Conservation (phyloP, 1,140 invertebrate genomes). For the Polypedilum vanderplanki region DNA sequence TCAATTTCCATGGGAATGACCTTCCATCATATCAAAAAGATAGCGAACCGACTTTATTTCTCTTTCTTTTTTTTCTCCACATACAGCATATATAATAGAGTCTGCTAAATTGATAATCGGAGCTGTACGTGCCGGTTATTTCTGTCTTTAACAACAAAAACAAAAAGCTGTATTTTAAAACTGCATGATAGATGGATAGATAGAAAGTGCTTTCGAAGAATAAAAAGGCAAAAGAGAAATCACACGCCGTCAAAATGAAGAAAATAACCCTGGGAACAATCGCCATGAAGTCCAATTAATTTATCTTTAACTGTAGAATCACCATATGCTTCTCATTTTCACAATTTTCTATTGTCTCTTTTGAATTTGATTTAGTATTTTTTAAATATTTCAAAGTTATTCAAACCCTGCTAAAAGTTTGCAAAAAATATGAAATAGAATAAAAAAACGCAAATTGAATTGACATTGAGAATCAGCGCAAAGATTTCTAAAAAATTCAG, state of each 20-base stretch:
- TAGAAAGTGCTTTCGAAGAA: neutral
- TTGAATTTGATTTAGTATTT: too few species aligned
- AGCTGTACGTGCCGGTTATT: slow-evolving; percentile 1
- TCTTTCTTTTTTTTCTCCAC: too few species aligned
- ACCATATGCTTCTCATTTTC: neutral
- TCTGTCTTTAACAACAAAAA: neutral
- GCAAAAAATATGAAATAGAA: neutral
- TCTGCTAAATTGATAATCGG: slow-evolving; percentile 13
- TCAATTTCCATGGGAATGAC: slow-evolving; percentile 26
- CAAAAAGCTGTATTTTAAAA: neutral
- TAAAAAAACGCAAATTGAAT: neutral
- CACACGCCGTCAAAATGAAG: neutral
- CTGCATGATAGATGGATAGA: slow-evolving; percentile 15
- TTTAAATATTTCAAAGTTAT: too few species aligned
- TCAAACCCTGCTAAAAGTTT: neutral
- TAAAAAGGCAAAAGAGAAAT: slow-evolving; percentile 12
- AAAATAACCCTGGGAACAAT: slow-evolving; percentile 17
- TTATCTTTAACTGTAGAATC: slow-evolving; percentile 15
- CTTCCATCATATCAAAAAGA: slow-evolving; percentile 20
- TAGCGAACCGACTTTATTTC: neutral
- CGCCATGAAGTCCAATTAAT: slow-evolving; percentile 2
- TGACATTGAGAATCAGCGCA: slow-evolving; percentile 2
- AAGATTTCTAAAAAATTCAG: neutral
- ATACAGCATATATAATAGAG: neutral
- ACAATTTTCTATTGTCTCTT: neutral